phyloP scores from a whole-genome alignment of 2,797 vertebrate genomes.

The Hipposideros larvatus region DNA sequence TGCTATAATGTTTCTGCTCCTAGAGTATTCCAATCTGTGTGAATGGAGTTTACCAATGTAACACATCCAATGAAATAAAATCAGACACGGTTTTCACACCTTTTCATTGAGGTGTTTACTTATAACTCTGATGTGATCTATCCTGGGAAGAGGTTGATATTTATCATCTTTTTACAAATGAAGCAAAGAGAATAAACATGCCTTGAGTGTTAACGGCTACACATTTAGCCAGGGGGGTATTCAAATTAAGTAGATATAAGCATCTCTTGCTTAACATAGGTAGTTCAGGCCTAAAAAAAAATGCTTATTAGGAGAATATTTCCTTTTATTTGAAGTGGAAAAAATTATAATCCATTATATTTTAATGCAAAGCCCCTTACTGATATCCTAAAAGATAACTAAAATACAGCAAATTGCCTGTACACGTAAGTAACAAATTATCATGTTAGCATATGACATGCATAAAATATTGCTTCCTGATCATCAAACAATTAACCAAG shows the following conservation, averaged over 20 bases:
- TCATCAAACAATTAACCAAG: not conserved
- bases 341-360: not conserved
- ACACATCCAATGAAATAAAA: not conserved
- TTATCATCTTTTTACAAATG: not conserved
- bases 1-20: not conserved
- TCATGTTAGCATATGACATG: not conserved
- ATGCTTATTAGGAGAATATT: not conserved
- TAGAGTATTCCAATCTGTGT: not conserved
- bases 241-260: not conserved
- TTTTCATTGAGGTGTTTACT: not conserved
- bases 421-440: not conserved
- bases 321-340: not conserved
- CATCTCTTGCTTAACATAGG: not conserved
- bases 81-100: not conserved
- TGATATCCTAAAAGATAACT: not conserved
- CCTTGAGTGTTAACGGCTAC: not conserved
- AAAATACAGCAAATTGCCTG: not conserved
- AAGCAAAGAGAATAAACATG: not conserved
- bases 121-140: not conserved
- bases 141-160: not conserved
- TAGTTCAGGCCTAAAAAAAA: not conserved
- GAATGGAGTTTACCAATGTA: not conserved
- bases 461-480: not conserved
- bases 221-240: not conserved
- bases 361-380: not conserved